Evolutionary conservation across 30 jellyfish, hydroid and myxozoan species (phyloP).

Genomic region (Haliclystus octoradiatus): DNA sequence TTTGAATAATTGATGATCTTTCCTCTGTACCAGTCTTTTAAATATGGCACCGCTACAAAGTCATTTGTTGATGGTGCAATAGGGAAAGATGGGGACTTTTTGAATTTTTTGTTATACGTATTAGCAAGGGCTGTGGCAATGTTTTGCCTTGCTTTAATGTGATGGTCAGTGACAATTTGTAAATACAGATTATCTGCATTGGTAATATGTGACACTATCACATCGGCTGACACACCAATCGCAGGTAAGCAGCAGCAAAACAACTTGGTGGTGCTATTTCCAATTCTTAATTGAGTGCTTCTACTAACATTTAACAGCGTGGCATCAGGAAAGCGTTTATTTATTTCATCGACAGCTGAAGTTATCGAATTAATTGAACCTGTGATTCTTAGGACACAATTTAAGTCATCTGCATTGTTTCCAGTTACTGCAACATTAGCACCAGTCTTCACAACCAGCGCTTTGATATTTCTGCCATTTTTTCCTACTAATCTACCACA

Average conservation of each 20-base stretch:
- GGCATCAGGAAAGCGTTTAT: conserved; percentile 6
- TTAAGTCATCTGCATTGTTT: not conserved
- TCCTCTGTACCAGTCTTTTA: conserved; percentile 27
- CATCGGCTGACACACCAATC: conserved; percentile 8
- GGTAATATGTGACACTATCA: conserved; percentile 11
- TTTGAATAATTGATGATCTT: conserved; percentile 15
- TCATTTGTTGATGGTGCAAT: conserved; percentile 14
- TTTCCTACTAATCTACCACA: conserved; percentile 62
- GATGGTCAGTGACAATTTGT: conserved; percentile 3
- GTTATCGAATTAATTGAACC: conserved; percentile 17
- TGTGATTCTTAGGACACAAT: conserved; percentile 4
- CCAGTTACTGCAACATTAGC: conserved; percentile 13
- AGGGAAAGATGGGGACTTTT: conserved; percentile 13
- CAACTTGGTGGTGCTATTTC: not conserved
- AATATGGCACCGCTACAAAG: conserved; percentile 29
- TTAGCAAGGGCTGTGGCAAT: not conserved
- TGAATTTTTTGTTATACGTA: conserved; percentile 11
- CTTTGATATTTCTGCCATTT: conserved; percentile 28
- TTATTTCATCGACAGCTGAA: conserved; percentile 18
- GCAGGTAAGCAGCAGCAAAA: conserved; percentile 17
- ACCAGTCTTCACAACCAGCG: conserved; percentile 18
- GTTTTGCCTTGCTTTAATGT: not conserved
- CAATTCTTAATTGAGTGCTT: conserved; percentile 9
- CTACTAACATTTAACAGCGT: not conserved
- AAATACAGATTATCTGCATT: conserved; percentile 47